Conservation (phyloP, 2,888 invertebrate species). For the Caenorhabditis wallacei region DNA sequence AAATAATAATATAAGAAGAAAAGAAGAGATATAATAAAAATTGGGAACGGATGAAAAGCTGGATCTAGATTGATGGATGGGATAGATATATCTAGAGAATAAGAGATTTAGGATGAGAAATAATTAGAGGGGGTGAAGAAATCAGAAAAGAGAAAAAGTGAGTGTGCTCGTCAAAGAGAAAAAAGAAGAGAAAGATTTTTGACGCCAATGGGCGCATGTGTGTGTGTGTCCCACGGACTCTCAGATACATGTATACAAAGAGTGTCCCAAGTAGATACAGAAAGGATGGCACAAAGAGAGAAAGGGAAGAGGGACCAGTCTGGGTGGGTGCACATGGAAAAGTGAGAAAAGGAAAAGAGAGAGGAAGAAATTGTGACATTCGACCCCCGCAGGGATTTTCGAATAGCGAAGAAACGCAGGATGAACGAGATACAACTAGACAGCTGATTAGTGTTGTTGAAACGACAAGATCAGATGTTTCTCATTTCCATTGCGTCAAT, state of each 20-base stretch:
- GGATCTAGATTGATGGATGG: constrained; percentile 31
- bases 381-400: constrained; percentile 32
- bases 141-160: constrained; percentile 7
- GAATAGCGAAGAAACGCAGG: constrained; percentile 14
- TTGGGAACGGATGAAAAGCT: not conserved
- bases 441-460: constrained; percentile 19
- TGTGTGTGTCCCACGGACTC: constrained; percentile 10
- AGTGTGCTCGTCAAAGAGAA: not conserved
- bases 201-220: constrained; percentile 36
- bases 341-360: constrained; percentile 3
- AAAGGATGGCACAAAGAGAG: constrained; percentile 33
- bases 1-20: constrained; percentile 11
- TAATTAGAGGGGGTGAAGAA: constrained; percentile 44
- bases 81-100: constrained; percentile 30
- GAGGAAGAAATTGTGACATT: constrained; percentile 28
- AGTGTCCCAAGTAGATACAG: constrained; percentile 35
- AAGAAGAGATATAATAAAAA: constrained; percentile 6
- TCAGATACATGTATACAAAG: constrained; percentile 40
- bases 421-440: not conserved
- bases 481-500: too few relatives aligned
- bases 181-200: constrained; percentile 33
- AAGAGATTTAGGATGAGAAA: constrained; percentile 55
- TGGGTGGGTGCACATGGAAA: constrained; percentile 1
- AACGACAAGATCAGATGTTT: constrained; percentile 27
- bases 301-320: constrained; percentile 24